Conservation (phyloP, 2,113 vertebrate species). For the Pica pica region DNA sequence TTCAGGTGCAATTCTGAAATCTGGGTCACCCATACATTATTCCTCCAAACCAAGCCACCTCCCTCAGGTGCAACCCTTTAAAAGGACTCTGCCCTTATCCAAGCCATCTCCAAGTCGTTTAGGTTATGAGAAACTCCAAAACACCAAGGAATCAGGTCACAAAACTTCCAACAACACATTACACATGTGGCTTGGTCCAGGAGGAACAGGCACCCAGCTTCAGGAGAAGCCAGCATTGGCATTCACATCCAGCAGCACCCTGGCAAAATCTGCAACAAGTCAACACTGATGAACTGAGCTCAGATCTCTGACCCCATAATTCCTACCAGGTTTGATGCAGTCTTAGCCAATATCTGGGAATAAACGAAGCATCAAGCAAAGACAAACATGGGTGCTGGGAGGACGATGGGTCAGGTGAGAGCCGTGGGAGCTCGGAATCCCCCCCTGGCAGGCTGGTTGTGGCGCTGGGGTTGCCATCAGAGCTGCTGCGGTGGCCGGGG, state of each 20-base stretch:
- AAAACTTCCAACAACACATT: not conserved
- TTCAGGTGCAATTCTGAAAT: not conserved
- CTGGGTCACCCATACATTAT: constrained; percentile 30
- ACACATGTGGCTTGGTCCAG: not conserved
- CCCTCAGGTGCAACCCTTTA: not conserved
- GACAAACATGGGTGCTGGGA: not conserved
- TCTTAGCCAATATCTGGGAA: not conserved
- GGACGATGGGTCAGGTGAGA: not conserved
- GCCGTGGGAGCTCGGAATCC: not conserved
- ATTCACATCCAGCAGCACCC: not conserved
- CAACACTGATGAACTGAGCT: not conserved
- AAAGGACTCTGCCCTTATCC: not conserved
- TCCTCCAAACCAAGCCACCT: not conserved
- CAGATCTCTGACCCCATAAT: not conserved
- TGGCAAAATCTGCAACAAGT: not conserved
- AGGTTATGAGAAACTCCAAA: not conserved
- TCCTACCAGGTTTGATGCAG: not conserved
- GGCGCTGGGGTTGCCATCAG: not conserved
- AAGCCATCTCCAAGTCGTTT: not conserved
- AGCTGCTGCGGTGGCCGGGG: not conserved
- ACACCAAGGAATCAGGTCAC: not conserved
- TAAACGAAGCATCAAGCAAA: not conserved
- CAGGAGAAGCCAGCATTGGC: not conserved
- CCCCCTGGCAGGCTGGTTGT: not conserved
- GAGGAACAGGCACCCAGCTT: not conserved